Percentiles rank a stretch among this genome's conserved stretches.
Conservation (phyloP, 2,888 invertebrate species). For the Dyspetes luteomarginatus region DNA sequence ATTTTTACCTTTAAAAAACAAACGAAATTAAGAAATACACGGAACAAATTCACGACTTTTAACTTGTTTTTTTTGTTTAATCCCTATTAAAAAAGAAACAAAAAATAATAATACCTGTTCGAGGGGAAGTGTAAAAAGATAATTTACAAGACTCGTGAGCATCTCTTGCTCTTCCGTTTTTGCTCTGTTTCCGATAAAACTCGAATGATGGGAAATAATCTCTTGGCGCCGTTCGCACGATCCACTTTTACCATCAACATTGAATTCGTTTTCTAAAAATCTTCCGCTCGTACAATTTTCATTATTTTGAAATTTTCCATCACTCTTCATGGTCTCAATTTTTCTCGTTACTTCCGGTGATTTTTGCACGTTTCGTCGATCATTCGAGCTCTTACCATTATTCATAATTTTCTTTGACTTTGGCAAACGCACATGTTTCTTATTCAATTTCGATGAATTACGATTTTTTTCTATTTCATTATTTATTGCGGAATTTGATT, state of each 20-base stretch:
- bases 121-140: constrained; percentile 78
- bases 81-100: too few relatives aligned
- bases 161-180: constrained; percentile 75
- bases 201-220: constrained; percentile 74
- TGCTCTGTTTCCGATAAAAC: constrained; percentile 75
- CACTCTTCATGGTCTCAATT: constrained; percentile 15
- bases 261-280: constrained; percentile 59
- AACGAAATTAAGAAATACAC: constrained; percentile 1
- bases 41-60: not conserved
- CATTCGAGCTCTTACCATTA: constrained; percentile 25
- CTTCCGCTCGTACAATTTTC: constrained; percentile 23
- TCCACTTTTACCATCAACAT: constrained; percentile 15
- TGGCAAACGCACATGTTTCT: constrained; percentile 60
- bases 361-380: constrained; percentile 21
- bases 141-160: constrained; percentile 77
- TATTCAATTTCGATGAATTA: constrained; percentile 65
- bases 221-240: constrained; percentile 47
- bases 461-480: constrained; percentile 57
- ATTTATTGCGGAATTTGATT: not conserved
- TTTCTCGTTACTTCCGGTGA: constrained; percentile 8
- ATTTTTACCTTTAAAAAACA: constrained; percentile 74
- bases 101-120: constrained; percentile 77
- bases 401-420: constrained; percentile 56
- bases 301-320: constrained; percentile 20
- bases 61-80: constrained; percentile 10